Evolutionary conservation across 2,888 invertebrate genomes (phyloP).

Genomic region (Dryobota labecula): DNA sequence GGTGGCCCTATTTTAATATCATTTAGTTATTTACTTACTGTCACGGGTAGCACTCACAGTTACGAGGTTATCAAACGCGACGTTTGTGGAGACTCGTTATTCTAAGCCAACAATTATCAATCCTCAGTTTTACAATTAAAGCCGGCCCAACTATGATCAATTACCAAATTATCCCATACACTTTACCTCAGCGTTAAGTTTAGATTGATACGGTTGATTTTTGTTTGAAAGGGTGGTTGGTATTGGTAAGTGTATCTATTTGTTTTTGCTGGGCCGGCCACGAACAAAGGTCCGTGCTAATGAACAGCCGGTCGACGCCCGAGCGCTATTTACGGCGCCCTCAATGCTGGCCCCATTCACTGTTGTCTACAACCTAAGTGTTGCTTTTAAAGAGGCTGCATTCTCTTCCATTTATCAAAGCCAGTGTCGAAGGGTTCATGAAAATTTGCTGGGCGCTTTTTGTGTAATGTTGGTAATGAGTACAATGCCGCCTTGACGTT

Average conservation of each 20-base stretch:
- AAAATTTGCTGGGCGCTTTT: slow-evolving; percentile 63
- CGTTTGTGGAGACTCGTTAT: slow-evolving; percentile 51
- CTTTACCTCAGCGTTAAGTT: not conserved
- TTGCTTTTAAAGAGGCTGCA: slow-evolving; percentile 70
- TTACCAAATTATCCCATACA: slow-evolving; percentile 25
- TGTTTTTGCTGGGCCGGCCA: slow-evolving; percentile 66
- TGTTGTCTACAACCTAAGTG: slow-evolving; percentile 70
- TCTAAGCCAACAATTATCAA: slow-evolving; percentile 66
- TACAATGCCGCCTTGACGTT: slow-evolving; percentile 3
- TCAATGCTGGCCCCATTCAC: slow-evolving; percentile 69
- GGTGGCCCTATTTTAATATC: not conserved
- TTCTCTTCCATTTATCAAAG: slow-evolving; percentile 69
- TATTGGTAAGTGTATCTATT: slow-evolving; percentile 57
- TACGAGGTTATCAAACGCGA: slow-evolving; percentile 25
- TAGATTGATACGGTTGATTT: slow-evolving; percentile 15
- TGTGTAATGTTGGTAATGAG: slow-evolving; percentile 5
- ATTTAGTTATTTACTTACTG: slow-evolving; percentile 10
- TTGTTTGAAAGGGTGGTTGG: not conserved
- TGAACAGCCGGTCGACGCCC: slow-evolving; percentile 67
- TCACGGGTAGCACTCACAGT: slow-evolving; percentile 28
- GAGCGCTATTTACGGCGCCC: slow-evolving; percentile 67
- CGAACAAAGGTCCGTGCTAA: slow-evolving; percentile 74
- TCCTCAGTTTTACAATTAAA: slow-evolving; percentile 64
- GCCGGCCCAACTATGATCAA: slow-evolving; percentile 46
- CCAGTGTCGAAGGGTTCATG: slow-evolving; percentile 61